These are phyloP conservation scores for Charina bottae DNA, from an alignment of 2,113 vertebrate genomes.

Conservation along the genomic window DNA sequence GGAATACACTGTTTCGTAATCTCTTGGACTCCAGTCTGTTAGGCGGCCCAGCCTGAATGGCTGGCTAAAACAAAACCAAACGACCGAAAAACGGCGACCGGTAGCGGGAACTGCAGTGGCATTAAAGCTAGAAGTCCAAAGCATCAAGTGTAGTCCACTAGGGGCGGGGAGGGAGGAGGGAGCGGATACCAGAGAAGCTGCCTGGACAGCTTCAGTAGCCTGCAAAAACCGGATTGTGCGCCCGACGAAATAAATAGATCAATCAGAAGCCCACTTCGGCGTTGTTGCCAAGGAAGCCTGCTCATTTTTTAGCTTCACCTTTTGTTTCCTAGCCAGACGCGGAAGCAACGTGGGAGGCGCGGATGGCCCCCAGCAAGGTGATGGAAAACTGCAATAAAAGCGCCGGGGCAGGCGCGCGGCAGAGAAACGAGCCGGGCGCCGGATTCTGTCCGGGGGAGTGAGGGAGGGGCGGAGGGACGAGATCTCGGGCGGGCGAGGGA, in stretches of 20 bases:
- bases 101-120: not conserved
- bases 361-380: constrained; percentile 9
- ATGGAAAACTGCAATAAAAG: constrained; percentile 62
- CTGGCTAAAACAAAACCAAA: not conserved
- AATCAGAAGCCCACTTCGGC: not conserved
- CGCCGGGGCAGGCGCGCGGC: constrained; percentile 49
- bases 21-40: constrained; percentile 3
- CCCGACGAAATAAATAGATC: not conserved
- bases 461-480: not conserved
- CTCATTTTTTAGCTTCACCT: not conserved
- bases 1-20: not conserved
- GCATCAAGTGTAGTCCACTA: not conserved
- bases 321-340: not conserved
- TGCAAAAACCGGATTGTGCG: constrained; percentile 38
- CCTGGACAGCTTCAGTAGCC: constrained; percentile 19
- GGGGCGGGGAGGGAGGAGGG: not conserved
- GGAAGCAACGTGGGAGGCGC: constrained; percentile 26
- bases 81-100: not conserved
- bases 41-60: constrained; percentile 1
- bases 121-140: constrained; percentile 50
- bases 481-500: not conserved
- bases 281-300: constrained; percentile 39
- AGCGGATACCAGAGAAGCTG: not conserved
- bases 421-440: constrained; percentile 42
- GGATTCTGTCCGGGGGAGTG: constrained; percentile 11